These are phyloP conservation scores for Atherinomorus stipes DNA, from an alignment of 2,113 vertebrate species.

Conservation along the genomic window DNA sequence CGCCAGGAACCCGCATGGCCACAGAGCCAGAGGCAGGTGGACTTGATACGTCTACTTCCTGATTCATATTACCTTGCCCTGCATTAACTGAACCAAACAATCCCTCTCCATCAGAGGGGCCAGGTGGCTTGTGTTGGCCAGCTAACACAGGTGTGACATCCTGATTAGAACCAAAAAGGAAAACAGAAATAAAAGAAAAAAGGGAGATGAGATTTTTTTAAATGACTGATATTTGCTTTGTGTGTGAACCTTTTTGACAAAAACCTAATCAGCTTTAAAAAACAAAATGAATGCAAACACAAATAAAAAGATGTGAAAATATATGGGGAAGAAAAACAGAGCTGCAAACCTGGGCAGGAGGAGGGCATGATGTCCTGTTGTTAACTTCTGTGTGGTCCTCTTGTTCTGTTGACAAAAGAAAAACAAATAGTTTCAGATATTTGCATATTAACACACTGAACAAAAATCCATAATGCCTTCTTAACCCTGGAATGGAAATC, in stretches of 20 bases:
- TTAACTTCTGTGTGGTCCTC: slow-evolving; percentile 77
- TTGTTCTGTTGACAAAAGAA: slow-evolving; percentile 72
- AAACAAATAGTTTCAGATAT: slow-evolving; percentile 21
- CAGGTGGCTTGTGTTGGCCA: slow-evolving; percentile 73
- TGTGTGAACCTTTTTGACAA: neutral
- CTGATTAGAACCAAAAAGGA: too few species aligned
- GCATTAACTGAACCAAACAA: slow-evolving; percentile 58
- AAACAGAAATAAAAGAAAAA: slow-evolving; percentile 54
- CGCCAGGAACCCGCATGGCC: slow-evolving; percentile 57
- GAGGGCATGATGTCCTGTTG: slow-evolving; percentile 72
- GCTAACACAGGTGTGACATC: slow-evolving; percentile 67
- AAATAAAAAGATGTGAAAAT: neutral
- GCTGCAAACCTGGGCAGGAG: slow-evolving; percentile 73
- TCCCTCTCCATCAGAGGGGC: slow-evolving; percentile 67
- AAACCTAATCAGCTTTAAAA: neutral
- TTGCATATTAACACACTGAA: neutral
- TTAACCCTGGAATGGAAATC: too few species aligned
- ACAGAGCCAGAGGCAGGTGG: slow-evolving; percentile 73
- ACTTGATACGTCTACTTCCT: slow-evolving; percentile 69
- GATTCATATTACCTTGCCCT: slow-evolving; percentile 60
- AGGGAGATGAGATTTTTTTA: neutral
- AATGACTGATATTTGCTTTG: neutral
- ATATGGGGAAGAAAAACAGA: neutral
- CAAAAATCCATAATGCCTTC: too few species aligned
- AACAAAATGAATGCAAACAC: too few species aligned